A percentile compares a stretch with the other conserved stretches of the same genome.
phyloP scores from a whole-genome alignment of 2,797 vertebrate genomes.

The Salarias fasciatus region DNA sequence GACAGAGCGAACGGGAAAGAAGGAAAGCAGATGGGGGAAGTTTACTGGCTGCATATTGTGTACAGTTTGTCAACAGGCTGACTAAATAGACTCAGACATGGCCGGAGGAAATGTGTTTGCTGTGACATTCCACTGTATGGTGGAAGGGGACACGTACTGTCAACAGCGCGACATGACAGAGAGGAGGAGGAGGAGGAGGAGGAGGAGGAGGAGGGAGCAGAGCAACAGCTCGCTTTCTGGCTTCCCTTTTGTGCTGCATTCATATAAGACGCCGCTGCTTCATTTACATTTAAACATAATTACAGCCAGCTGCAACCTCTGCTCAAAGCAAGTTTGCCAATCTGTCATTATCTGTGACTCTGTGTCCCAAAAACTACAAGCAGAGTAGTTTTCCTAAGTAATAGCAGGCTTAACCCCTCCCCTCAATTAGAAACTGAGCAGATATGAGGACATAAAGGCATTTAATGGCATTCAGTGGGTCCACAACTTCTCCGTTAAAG shows the following conservation, averaged over 20 bases:
- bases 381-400: background rate
- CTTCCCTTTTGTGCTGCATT: conserved; percentile 22
- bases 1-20: conserved; percentile 46
- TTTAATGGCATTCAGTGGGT: background rate
- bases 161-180: conserved; percentile 58
- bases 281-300: conserved; percentile 2
- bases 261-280: conserved; percentile 23
- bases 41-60: conserved; percentile 75
- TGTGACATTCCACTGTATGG: conserved; percentile 77
- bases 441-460: background rate
- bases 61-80: conserved; percentile 79
- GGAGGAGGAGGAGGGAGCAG: conserved; percentile 20
- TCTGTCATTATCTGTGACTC: conserved; percentile 1
- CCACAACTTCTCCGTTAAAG: background rate
- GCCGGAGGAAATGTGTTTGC: conserved; percentile 75
- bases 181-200: conserved; percentile 23
- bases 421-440: background rate
- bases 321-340: background rate
- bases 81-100: conserved; percentile 78
- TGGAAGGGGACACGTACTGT: conserved; percentile 62
- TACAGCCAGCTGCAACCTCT: too few relatives aligned
- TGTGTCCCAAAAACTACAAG: conserved; percentile 1
- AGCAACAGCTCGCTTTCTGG: conserved; percentile 30
- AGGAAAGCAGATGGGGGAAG: conserved; percentile 73
- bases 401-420: background rate